Conservation (phyloP, 1,140 invertebrate genomes). For the Papilio xuthus region DNA sequence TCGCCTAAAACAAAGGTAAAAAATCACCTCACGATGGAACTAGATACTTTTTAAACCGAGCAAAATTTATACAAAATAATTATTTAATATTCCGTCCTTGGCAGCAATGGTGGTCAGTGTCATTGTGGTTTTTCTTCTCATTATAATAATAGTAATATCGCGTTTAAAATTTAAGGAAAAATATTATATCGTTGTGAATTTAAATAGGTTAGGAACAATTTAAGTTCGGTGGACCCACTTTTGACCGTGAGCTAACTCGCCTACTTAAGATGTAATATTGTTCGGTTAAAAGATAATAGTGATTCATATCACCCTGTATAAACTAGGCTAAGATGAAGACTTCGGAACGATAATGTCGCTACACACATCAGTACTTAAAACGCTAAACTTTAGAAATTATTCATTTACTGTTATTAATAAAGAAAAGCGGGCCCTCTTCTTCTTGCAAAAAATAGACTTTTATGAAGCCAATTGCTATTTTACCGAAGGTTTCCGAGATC, state of each 20-base stretch:
- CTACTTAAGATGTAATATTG: not conserved
- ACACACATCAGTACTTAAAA: not conserved
- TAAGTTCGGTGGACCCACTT: not conserved
- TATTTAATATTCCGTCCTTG: not conserved
- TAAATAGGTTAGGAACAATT: conserved; percentile 11
- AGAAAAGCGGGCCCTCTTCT: too few species aligned
- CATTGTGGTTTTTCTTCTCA: not conserved
- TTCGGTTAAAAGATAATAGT: not conserved
- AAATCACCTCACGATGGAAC: not conserved
- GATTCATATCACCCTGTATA: not conserved
- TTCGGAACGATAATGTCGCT: not conserved
- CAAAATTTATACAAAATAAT: not conserved
- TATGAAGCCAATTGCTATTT: too few species aligned
- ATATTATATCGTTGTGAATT: not conserved
- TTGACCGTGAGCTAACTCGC: not conserved
- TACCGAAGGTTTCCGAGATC: too few species aligned
- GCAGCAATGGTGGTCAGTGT: not conserved
- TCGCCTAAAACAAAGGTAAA: conserved; percentile 66
- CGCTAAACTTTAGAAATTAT: too few species aligned
- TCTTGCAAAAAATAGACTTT: too few species aligned
- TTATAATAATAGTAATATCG: not conserved
- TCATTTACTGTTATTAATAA: too few species aligned
- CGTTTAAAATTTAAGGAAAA: not conserved
- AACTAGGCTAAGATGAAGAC: conserved; percentile 2
- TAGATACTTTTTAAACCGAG: not conserved